Evolutionary conservation across 2,113 vertebrate genomes (phyloP).

Genomic region (Dasyprocta punctata): DNA sequence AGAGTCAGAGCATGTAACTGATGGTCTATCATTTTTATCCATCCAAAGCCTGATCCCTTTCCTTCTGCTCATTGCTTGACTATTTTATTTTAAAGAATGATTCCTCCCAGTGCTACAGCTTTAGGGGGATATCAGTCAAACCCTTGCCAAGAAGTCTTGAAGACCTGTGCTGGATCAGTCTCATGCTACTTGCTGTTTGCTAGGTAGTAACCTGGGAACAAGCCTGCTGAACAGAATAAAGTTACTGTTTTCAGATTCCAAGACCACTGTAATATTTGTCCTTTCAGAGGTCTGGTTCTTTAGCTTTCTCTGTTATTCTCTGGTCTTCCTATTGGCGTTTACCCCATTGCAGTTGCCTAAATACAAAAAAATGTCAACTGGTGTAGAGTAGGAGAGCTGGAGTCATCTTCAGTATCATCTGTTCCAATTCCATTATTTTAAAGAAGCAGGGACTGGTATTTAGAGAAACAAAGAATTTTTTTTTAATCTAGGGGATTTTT

Average conservation of each 20-base stretch:
- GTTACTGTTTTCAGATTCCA: not conserved
- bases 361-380: not conserved
- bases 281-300: not conserved
- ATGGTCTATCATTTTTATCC: not conserved
- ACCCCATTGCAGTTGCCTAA: not conserved
- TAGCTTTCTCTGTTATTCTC: not conserved
- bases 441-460: not conserved
- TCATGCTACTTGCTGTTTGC: not conserved
- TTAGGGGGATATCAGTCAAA: too few relatives aligned
- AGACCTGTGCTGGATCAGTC: not conserved
- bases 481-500: not conserved
- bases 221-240: not conserved
- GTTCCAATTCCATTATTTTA: not conserved
- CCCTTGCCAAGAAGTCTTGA: not conserved
- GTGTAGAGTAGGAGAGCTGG: not conserved
- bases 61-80: not conserved
- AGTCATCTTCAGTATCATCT: not conserved
- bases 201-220: not conserved
- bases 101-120: not conserved
- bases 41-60: not conserved
- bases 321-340: not conserved
- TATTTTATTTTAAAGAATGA: not conserved
- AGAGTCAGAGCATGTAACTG: not conserved
- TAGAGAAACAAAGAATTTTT: not conserved
- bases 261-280: not conserved